phyloP scores from a whole-genome alignment of 2,888 invertebrate genomes.

The Nemotelus pantherinus region DNA sequence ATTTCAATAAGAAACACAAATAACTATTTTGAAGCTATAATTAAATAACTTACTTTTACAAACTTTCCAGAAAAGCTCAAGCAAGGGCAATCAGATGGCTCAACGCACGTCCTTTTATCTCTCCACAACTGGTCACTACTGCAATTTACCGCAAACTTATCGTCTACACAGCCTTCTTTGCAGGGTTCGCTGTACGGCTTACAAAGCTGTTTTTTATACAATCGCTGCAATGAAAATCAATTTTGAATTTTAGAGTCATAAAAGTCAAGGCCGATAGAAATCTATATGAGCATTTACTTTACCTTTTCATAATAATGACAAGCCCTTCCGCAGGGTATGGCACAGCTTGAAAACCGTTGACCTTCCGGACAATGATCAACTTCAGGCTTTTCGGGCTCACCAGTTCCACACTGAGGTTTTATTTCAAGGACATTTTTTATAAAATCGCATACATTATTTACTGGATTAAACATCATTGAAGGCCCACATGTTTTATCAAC shows the following conservation, averaged over 20 bases:
- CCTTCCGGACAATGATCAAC: slow-evolving; percentile 62
- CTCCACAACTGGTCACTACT: slow-evolving; percentile 73
- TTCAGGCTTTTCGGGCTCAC: slow-evolving; percentile 44
- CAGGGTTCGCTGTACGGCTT: slow-evolving; percentile 58
- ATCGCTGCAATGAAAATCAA: slow-evolving; percentile 51
- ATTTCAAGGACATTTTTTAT: slow-evolving; percentile 66
- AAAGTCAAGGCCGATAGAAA: background rate
- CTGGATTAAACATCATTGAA: slow-evolving; percentile 72
- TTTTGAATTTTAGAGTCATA: background rate
- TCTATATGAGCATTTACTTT: slow-evolving; percentile 2
- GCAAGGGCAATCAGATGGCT: slow-evolving; percentile 80
- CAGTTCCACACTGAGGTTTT: slow-evolving; percentile 68
- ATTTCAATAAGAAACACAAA: too few relatives aligned
- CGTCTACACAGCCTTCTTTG: slow-evolving; percentile 62
- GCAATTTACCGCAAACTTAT: slow-evolving; percentile 66
- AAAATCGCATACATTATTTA: slow-evolving; percentile 70
- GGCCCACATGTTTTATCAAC: slow-evolving; percentile 71
- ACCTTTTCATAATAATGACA: slow-evolving; percentile 73
- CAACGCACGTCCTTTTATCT: slow-evolving; percentile 78
- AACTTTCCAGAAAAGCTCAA: slow-evolving; percentile 71
- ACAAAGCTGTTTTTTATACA: slow-evolving; percentile 60
- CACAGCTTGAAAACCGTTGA: slow-evolving; percentile 73
- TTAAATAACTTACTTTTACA: slow-evolving; percentile 68
- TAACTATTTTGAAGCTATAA: too few relatives aligned
- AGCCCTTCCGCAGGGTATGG: slow-evolving; percentile 75